phyloP scores from a whole-genome alignment of 2,797 vertebrate species.

The Rousettus madagascariensis region DNA sequence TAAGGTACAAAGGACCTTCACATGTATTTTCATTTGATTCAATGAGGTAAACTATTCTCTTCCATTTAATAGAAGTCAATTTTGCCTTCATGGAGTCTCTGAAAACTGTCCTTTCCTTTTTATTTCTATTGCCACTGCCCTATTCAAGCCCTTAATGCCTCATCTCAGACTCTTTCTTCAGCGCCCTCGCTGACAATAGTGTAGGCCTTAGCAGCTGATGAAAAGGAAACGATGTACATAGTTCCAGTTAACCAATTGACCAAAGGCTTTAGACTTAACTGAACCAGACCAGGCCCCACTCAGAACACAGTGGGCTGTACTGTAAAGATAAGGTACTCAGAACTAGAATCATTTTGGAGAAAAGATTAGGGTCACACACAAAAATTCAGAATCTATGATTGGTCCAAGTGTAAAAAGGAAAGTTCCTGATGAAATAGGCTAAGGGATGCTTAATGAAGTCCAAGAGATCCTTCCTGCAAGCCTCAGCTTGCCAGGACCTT shows the following conservation, averaged over 20 bases:
- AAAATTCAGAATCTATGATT: conserved; percentile 53
- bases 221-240: conserved; percentile 46
- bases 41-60: conserved; percentile 48
- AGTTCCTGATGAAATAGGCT: neutral
- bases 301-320: conserved; percentile 63
- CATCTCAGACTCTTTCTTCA: conserved; percentile 61
- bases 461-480: neutral
- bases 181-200: conserved; percentile 63
- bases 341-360: conserved; percentile 51
- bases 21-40: conserved; percentile 46
- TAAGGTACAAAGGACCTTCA: conserved; percentile 27
- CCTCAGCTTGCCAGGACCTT: neutral
- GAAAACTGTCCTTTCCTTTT: conserved; percentile 60
- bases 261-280: conserved; percentile 65
- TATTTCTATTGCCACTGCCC: conserved; percentile 55
- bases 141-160: conserved; percentile 72
- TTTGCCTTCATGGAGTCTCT: conserved; percentile 61
- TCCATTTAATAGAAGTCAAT: conserved; percentile 62
- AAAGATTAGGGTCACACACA: conserved; percentile 72
- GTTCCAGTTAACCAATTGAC: conserved; percentile 71
- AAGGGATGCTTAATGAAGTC: conserved; percentile 25
- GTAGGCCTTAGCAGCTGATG: conserved; percentile 38
- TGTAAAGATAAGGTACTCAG: conserved; percentile 73
- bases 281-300: conserved; percentile 46
- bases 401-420: conserved; percentile 41